Percentiles rank a stretch among this genome's conserved stretches.
phyloP scores from a whole-genome alignment of 2,888 invertebrate species.

The Drosophila ezoana region DNA sequence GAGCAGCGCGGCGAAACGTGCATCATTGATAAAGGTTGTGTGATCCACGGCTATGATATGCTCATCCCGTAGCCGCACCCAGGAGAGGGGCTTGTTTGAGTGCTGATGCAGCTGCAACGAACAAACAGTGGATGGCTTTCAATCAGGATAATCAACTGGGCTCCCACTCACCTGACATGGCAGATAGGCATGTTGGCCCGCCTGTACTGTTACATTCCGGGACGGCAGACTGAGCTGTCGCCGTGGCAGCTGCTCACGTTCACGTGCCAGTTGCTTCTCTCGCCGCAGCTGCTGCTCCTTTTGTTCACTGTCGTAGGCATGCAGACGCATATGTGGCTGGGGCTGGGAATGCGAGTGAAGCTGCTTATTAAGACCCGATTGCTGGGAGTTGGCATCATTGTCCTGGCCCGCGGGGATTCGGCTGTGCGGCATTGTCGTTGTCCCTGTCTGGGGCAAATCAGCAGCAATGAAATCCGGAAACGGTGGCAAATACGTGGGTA shows the following conservation, averaged over 20 bases:
- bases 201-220: conserved; percentile 94
- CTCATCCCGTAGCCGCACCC: conserved; percentile 94
- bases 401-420: conserved; percentile 6
- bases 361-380: conserved; percentile 44
- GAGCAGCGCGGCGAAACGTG: conserved; percentile 92
- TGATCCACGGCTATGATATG: conserved; percentile 95
- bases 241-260: conserved; percentile 61
- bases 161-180: conserved; percentile 90
- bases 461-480: conserved; percentile 80
- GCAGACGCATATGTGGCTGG: conserved; percentile 68
- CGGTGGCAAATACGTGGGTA: conserved; percentile 82
- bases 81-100: conserved; percentile 92
- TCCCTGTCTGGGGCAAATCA: conserved; percentile 64
- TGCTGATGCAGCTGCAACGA: conserved; percentile 79
- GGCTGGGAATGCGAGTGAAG: conserved; percentile 15
- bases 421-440: conserved; percentile 41
- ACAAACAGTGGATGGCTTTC: conserved; percentile 14
- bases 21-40: conserved; percentile 95
- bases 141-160: conserved; percentile 48
- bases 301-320: conserved; percentile 74
- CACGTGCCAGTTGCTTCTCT: conserved; percentile 71
- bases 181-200: conserved; percentile 95
- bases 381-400: conserved; percentile 13
- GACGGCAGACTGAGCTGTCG: conserved; percentile 73
- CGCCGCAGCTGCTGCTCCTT: conserved; percentile 64